Evolutionary conservation across 2,888 invertebrate species (phyloP).

Genomic region (Pterostichus madidus): DNA sequence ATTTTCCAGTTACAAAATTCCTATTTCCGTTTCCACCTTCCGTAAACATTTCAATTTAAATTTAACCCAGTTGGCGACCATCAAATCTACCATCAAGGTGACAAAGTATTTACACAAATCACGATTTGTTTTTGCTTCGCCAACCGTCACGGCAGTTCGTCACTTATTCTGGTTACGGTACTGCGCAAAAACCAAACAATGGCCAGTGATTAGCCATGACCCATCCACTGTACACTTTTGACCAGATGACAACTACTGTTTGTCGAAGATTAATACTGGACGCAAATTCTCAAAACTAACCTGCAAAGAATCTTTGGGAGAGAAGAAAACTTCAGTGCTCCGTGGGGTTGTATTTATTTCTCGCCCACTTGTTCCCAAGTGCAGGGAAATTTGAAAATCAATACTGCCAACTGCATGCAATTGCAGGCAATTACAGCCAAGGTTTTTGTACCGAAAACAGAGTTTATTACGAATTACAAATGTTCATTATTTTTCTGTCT

Average conservation of each 20-base stretch:
- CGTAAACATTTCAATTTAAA: constrained; percentile 25
- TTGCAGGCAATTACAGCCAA: constrained; percentile 1
- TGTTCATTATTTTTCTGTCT: constrained; percentile 15
- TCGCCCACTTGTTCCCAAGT: not conserved
- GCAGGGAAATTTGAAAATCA: constrained; percentile 38
- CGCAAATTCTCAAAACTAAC: not conserved
- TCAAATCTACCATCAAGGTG: constrained; percentile 42
- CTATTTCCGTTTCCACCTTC: not conserved
- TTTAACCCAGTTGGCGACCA: constrained; percentile 23
- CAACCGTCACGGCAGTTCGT: constrained; percentile 36
- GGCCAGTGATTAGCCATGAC: constrained; percentile 36
- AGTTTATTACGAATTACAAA: constrained; percentile 28
- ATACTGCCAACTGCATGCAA: constrained; percentile 31
- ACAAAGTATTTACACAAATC: constrained; percentile 44
- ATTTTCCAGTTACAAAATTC: too few species aligned
- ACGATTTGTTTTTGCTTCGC: constrained; percentile 49
- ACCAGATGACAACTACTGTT: constrained; percentile 6
- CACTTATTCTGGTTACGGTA: constrained; percentile 48
- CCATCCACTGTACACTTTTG: constrained; percentile 23
- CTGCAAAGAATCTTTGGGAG: not conserved
- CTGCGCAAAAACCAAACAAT: constrained; percentile 53
- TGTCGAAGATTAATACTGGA: not conserved
- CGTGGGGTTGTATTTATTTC: not conserved
- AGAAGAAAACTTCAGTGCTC: not conserved
- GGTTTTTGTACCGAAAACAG: constrained; percentile 5